phyloP scores from a whole-genome alignment of 2,888 invertebrate genomes.

The Meloe dianella region DNA sequence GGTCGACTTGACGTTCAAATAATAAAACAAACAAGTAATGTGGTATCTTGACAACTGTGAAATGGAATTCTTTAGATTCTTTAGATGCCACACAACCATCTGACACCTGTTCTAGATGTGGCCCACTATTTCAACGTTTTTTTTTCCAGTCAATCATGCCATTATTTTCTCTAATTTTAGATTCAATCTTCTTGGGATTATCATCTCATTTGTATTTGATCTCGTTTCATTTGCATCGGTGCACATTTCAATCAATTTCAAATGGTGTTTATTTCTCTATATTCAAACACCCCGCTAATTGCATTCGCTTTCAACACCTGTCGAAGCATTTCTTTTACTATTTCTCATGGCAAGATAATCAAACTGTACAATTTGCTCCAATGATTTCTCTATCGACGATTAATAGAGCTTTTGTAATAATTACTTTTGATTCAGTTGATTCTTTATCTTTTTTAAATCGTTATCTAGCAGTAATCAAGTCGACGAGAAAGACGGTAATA shows the following conservation, averaged over 20 bases:
- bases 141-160: neutral
- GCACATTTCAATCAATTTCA: neutral
- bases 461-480: too few species aligned
- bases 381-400: neutral
- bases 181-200: neutral
- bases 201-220: neutral
- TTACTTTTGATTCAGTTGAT: neutral
- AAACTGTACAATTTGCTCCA: neutral
- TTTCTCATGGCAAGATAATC: neutral
- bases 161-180: neutral
- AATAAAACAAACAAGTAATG: too few species aligned
- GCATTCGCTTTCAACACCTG: slow-evolving; percentile 5
- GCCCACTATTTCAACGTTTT: neutral
- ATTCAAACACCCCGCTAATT: slow-evolving; percentile 4
- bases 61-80: too few species aligned
- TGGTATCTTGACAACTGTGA: too few species aligned
- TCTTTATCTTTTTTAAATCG: too few species aligned
- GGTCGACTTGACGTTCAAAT: too few species aligned
- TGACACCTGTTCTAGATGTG: too few species aligned
- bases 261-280: neutral
- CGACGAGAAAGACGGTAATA: too few species aligned
- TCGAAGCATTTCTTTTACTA: neutral
- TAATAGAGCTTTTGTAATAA: neutral
- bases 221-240: neutral
- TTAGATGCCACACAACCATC: too few species aligned